Evolutionary conservation across 2,888 invertebrate species (phyloP).

Genomic region (Chydorus sphaericus): DNA sequence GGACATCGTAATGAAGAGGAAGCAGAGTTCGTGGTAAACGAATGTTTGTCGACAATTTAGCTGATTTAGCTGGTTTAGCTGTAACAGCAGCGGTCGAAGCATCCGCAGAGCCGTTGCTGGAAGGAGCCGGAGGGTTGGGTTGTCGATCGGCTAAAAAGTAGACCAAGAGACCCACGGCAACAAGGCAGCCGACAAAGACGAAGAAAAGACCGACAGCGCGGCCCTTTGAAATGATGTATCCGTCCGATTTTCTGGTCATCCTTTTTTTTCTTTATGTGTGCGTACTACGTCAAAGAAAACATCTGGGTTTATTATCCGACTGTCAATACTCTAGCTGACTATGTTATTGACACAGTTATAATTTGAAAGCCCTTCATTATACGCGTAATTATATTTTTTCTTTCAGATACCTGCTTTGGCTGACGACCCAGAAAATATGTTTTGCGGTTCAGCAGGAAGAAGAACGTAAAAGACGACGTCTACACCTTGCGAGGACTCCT

Average conservation of each 20-base stretch:
- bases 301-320: too few relatives aligned
- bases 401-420: too few relatives aligned
- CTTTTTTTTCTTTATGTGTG: too few relatives aligned
- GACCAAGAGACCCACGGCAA: conserved; percentile 10
- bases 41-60: not conserved
- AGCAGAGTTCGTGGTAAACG: conserved; percentile 8
- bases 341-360: too few relatives aligned
- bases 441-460: too few relatives aligned
- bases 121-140: not conserved
- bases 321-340: too few relatives aligned
- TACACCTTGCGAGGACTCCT: too few relatives aligned
- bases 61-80: not conserved
- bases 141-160: conserved; percentile 4
- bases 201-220: not conserved
- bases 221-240: not conserved
- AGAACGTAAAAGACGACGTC: too few relatives aligned
- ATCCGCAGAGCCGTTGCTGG: not conserved
- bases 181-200: not conserved
- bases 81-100: not conserved
- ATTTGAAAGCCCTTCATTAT: too few relatives aligned
- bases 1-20: conserved; percentile 15
- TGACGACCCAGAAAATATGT: too few relatives aligned
- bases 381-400: too few relatives aligned
- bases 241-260: not conserved
- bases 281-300: too few relatives aligned